These are phyloP conservation scores for Hippocampus abdominalis DNA, from an alignment of 2,113 vertebrate genomes.

Conservation along the genomic window DNA sequence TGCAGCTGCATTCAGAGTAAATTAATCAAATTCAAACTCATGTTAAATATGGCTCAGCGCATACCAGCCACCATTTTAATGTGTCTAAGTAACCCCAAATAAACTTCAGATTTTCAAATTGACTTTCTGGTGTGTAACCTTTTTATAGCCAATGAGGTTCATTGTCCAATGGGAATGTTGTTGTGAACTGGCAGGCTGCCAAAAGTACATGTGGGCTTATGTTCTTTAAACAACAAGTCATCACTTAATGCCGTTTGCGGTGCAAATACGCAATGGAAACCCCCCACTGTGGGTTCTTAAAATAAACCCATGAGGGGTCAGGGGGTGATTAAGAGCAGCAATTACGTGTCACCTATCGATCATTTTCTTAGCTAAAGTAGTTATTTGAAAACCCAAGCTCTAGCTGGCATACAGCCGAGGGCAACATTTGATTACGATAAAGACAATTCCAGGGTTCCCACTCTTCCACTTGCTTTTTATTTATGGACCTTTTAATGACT, in stretches of 20 bases:
- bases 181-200: neutral
- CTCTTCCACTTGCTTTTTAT: no score
- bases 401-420: neutral
- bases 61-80: neutral
- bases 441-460: no score
- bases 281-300: neutral
- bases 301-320: neutral
- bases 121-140: neutral
- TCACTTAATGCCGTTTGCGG: neutral
- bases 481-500: no score
- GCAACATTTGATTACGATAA: neutral
- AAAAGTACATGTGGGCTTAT: neutral
- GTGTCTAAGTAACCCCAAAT: neutral
- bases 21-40: no score
- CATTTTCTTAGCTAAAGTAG: neutral
- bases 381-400: neutral
- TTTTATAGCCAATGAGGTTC: neutral
- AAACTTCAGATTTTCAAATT: neutral
- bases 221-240: conserved; percentile 5
- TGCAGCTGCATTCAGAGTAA: neutral
- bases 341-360: neutral
- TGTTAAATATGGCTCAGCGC: neutral
- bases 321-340: neutral
- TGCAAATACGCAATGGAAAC: neutral
- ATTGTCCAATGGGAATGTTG: neutral